A percentile compares a stretch with the other conserved stretches of the same genome.
Conservation (phyloP, 2,797 vertebrate genomes). For the Enteromius trimaculatus region DNA sequence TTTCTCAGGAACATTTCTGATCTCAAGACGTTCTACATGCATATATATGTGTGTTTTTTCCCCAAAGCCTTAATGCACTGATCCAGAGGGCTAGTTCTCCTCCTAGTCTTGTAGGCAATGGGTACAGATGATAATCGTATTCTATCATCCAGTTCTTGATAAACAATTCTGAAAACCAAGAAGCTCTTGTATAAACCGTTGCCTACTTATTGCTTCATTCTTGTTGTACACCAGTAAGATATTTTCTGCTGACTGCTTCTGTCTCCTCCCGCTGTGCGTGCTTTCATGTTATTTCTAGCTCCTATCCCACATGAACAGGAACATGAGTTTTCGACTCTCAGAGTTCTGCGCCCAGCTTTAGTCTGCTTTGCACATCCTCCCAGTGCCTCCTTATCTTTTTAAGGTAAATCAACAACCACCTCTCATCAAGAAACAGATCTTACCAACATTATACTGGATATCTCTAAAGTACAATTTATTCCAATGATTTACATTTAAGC, state of each 20-base stretch:
- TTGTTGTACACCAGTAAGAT: neutral
- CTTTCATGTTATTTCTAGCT: conserved; percentile 40
- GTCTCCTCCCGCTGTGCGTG: neutral
- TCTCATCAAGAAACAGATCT: neutral
- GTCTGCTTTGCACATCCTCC: neutral
- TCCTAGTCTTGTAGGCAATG: neutral
- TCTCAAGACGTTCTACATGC: no score
- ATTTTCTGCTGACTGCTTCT: conserved; percentile 22
- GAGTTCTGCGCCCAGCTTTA: conserved; percentile 13
- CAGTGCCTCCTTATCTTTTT: neutral
- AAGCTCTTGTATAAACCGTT: conserved; percentile 16
- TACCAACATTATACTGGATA: no score
- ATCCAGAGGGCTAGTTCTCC: neutral
- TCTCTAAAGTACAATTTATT: neutral
- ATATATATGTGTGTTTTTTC: neutral
- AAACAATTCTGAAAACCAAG: neutral
- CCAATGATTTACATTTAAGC: neutral
- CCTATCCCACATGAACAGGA: conserved; percentile 15
- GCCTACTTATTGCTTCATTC: conserved; percentile 13
- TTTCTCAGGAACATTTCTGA: no score
- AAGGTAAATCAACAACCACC: neutral
- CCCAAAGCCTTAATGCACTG: neutral
- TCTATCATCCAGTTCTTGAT: neutral
- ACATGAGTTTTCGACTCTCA: neutral
- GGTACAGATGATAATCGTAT: neutral